Base-by-base conservation (phyloP, 2,797 vertebrate genomes). In the Eulemur mongoz region DNA sequence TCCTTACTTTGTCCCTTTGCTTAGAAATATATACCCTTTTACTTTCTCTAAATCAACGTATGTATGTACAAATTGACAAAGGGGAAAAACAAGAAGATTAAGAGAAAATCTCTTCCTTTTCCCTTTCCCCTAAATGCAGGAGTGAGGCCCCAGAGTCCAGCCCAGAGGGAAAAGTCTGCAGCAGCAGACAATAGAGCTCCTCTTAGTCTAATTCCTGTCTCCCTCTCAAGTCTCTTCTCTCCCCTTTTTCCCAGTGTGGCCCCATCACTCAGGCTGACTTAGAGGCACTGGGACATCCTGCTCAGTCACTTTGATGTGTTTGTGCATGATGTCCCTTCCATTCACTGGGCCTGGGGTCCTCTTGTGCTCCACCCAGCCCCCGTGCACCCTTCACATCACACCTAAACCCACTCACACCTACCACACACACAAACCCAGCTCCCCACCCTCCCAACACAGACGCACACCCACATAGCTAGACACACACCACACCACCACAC, bases 201-300 rank as follows among this genome's bases (percentile, higher is more conserved):
- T 52, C 5, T 3, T 3, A 20, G 0, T 50, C 7, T 0, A 10
- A 7, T 25, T 61, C 32, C 43, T 73, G 1, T 4, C 45, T 45
- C 23, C 4, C 7, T 23, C 14, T 45, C 22, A 20, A 17, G 7
- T 67, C 40, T 67, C 3, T 45, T 57, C 40, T 69, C 82, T 69
- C 17, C 30, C 2, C 25, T 50, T 38, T 52, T 48, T 75, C 38
- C 5, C 22, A 4, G 1, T 15, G 18, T 27, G 27, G 7, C 9
- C 18, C 15, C 4, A 72, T 22, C 25, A 12, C 70, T 61, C 10
- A 72, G 63, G 2, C 72, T 84, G 52, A 75, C 22, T 63, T 27
- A 45, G 8, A 54, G 38, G 4, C 30, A 22, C 25, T 63, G 18
- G 59, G 20, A 63, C 25, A 61, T 54, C 15, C 35, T 57, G 45